phyloP scores from a whole-genome alignment of 2,113 vertebrate species.

The Pseudonaja textilis region DNA sequence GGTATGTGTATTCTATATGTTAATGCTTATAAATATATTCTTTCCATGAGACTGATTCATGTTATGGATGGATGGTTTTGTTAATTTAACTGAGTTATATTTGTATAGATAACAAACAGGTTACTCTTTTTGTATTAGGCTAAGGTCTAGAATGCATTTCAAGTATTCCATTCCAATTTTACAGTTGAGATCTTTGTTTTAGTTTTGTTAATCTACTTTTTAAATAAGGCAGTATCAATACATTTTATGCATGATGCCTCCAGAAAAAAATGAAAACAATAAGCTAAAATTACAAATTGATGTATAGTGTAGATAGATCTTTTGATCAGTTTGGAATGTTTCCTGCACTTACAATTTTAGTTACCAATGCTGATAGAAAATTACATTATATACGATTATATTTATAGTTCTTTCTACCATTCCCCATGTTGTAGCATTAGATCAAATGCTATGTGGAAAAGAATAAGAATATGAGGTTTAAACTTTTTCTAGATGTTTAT shows the following conservation, averaged over 20 bases:
- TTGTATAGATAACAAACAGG: background rate
- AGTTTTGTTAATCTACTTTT: background rate
- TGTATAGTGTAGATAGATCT: background rate
- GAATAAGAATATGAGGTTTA: background rate
- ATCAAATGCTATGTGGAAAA: slow-evolving; percentile 15
- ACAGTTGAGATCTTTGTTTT: background rate
- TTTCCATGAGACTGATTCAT: slow-evolving; percentile 11
- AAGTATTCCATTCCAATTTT: background rate
- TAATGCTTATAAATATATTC: slow-evolving; percentile 33
- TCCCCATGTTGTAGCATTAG: slow-evolving; percentile 6
- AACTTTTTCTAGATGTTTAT: background rate
- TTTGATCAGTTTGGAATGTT: slow-evolving; percentile 6
- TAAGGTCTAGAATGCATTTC: background rate
- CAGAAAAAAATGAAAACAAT: background rate
- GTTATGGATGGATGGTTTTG: slow-evolving; percentile 1
- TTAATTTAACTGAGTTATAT: slow-evolving; percentile 9
- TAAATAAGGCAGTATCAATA: background rate
- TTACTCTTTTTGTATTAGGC: background rate
- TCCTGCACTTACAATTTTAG: slow-evolving; percentile 24
- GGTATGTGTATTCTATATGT: slow-evolving; percentile 36
- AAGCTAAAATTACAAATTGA: background rate
- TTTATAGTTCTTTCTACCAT: slow-evolving; percentile 37
- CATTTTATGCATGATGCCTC: background rate
- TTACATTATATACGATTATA: slow-evolving; percentile 20
- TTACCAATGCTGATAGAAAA: slow-evolving; percentile 3